Percentiles rank a stretch among this genome's conserved stretches.
Conservation (phyloP, 1,140 invertebrate genomes). For the Hestina assimilis region DNA sequence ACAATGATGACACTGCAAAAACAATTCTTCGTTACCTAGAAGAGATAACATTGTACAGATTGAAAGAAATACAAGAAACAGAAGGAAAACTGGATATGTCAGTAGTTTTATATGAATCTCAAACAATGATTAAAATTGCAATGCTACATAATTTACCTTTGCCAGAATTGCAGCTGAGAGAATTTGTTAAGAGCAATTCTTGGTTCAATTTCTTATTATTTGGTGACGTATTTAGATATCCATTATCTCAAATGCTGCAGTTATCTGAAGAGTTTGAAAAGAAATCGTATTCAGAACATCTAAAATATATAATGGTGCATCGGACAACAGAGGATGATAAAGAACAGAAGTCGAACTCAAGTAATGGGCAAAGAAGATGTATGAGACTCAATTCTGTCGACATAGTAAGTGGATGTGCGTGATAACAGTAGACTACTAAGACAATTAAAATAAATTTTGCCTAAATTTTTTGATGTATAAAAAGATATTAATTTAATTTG, state of each 20-base stretch:
- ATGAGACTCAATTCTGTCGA: conserved; percentile 65
- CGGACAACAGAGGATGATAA: conserved; percentile 65
- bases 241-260: conserved; percentile 78
- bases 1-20: conserved; percentile 55
- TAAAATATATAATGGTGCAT: conserved; percentile 77
- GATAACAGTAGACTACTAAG: too few species aligned
- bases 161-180: conserved; percentile 78
- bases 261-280: conserved; percentile 76
- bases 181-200: conserved; percentile 77
- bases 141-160: conserved; percentile 76
- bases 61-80: conserved; percentile 53
- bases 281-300: conserved; percentile 76
- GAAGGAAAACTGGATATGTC: conserved; percentile 66
- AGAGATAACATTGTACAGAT: conserved; percentile 52
- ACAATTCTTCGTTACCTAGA: conserved; percentile 71
- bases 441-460: too few species aligned
- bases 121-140: conserved; percentile 81
- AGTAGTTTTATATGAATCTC: conserved; percentile 74
- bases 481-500: too few species aligned
- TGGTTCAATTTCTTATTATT: conserved; percentile 84
- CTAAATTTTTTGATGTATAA: too few species aligned
- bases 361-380: conserved; percentile 62
- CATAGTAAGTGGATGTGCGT: conserved; percentile 47
- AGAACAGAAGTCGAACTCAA: conserved; percentile 54
- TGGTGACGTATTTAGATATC: conserved; percentile 81